phyloP scores from a whole-genome alignment of 2,113 vertebrate genomes.

The rat (Rattus norvegicus) region GRCr8 NC_086020.1:39110001-39110500 shows the following conservation, averaged over 20 bases:
- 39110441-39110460: too few species aligned
- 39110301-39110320: not conserved
- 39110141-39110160: not conserved
- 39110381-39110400: not conserved
- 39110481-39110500: not conserved
- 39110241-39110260: too few species aligned
- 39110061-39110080: not conserved
- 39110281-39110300: not conserved
- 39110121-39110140: not conserved
- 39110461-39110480: not conserved
- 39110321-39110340: not conserved
- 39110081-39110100: not conserved
- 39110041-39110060: not conserved
- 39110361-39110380: not conserved
- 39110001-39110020: not conserved
- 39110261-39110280: too few species aligned
- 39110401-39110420: not conserved
- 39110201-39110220: not conserved
- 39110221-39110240: not conserved
- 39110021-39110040: not conserved
- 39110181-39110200: not conserved
- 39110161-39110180: not conserved
- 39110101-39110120: not conserved
- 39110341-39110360: not conserved
- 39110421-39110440: not conserved